These are phyloP conservation scores for Apolygus lucorum DNA, from an alignment of 1,140 invertebrate genomes.

Conservation along the genomic window DNA sequence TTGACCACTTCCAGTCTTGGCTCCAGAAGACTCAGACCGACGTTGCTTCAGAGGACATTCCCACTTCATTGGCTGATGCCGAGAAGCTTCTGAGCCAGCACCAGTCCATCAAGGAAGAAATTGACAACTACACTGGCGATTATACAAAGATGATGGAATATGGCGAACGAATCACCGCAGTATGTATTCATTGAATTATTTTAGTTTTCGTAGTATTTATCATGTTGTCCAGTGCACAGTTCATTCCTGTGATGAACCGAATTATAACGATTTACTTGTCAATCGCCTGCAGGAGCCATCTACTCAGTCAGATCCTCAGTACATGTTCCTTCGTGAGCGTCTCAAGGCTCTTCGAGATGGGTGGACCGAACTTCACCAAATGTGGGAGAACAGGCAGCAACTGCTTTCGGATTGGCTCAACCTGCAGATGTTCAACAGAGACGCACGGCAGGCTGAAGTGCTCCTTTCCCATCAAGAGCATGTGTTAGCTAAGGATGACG, in stretches of 20 bases:
- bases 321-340: slow-evolving; percentile 95
- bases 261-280: slow-evolving; percentile 18
- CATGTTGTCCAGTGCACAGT: no score
- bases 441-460: slow-evolving; percentile 96
- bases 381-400: slow-evolving; percentile 98
- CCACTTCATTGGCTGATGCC: slow-evolving; percentile 90
- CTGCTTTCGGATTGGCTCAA: slow-evolving; percentile 89
- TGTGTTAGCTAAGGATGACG: slow-evolving; percentile 87
- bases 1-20: slow-evolving; percentile 99
- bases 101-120: slow-evolving; percentile 96
- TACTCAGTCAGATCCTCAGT: slow-evolving; percentile 90
- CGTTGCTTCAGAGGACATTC: slow-evolving; percentile 95
- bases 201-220: slow-evolving; percentile 4
- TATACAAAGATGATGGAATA: slow-evolving; percentile 99
- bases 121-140: slow-evolving; percentile 97
- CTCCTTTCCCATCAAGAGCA: slow-evolving; percentile 97
- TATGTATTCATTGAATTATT: slow-evolving; percentile 38
- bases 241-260: not conserved
- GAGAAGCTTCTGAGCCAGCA: slow-evolving; percentile 94
- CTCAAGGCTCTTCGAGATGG: slow-evolving; percentile 95
- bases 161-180: slow-evolving; percentile 86
- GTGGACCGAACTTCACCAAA: slow-evolving; percentile 97
- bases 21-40: slow-evolving; percentile 95
- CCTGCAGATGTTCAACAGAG: slow-evolving; percentile 89
- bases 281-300: slow-evolving; percentile 52